phyloP scores from a whole-genome alignment of 2,888 invertebrate species.

The Acrocera orbiculus region DNA sequence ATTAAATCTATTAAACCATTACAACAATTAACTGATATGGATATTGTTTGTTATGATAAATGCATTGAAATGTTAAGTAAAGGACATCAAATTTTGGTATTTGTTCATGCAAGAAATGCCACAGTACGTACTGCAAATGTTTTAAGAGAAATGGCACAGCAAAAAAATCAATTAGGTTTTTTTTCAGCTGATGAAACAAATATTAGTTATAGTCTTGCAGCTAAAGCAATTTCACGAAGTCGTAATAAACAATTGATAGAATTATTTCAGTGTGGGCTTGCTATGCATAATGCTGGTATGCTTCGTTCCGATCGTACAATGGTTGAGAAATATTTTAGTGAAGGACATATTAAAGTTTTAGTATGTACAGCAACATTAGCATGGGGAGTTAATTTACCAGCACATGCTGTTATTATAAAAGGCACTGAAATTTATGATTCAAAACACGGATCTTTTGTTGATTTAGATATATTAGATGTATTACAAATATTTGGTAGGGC shows the following conservation, averaged over 20 bases:
- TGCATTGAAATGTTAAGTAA: slow-evolving; percentile 66
- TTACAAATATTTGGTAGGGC: slow-evolving; percentile 97
- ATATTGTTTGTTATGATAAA: slow-evolving; percentile 85
- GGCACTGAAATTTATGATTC: slow-evolving; percentile 92
- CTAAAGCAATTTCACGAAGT: slow-evolving; percentile 50
- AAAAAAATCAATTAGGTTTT: slow-evolving; percentile 48
- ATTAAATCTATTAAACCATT: slow-evolving; percentile 48
- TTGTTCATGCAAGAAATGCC: slow-evolving; percentile 94
- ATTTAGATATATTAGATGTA: slow-evolving; percentile 92
- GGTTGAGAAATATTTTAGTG: slow-evolving; percentile 79
- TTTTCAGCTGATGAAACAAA: slow-evolving; percentile 51
- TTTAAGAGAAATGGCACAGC: slow-evolving; percentile 63
- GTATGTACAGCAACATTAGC: slow-evolving; percentile 96
- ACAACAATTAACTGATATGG: slow-evolving; percentile 60
- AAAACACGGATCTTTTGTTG: slow-evolving; percentile 82
- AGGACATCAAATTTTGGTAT: slow-evolving; percentile 93
- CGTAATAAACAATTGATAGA: slow-evolving; percentile 69
- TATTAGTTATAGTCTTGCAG: slow-evolving; percentile 45
- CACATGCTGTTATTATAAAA: slow-evolving; percentile 74
- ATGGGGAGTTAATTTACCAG: slow-evolving; percentile 99
- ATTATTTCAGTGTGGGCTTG: slow-evolving; percentile 72
- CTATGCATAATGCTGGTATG: slow-evolving; percentile 95
- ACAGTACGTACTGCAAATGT: slow-evolving; percentile 77
- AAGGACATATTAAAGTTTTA: slow-evolving; percentile 72
- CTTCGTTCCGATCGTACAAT: slow-evolving; percentile 68